phyloP scores from a whole-genome alignment of 2,888 invertebrate genomes.

The Apodemia duryi region DNA sequence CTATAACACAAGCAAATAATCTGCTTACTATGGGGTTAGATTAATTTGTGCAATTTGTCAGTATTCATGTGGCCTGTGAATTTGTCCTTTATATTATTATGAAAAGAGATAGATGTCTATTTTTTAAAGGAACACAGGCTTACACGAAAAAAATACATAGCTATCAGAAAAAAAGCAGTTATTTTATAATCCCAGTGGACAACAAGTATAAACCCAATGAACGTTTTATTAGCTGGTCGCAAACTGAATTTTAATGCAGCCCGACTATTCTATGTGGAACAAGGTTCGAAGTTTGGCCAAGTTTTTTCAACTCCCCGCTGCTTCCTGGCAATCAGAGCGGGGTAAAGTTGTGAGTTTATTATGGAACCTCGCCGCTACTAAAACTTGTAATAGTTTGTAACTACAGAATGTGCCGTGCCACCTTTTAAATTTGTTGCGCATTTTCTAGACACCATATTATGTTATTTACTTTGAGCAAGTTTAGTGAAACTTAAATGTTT shows the following conservation, averaged over 20 bases:
- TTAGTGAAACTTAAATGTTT: slow-evolving; percentile 4
- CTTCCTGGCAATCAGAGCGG: slow-evolving; percentile 28
- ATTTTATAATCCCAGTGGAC: background rate
- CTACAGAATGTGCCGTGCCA: slow-evolving; percentile 11
- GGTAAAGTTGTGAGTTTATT: slow-evolving; percentile 25
- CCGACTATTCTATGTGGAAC: slow-evolving; percentile 21
- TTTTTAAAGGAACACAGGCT: too few species aligned
- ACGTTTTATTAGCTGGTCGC: slow-evolving; percentile 54
- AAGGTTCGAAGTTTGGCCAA: slow-evolving; percentile 27
- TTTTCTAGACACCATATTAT: slow-evolving; percentile 14
- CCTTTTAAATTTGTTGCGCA: slow-evolving; percentile 12
- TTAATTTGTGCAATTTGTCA: too few species aligned
- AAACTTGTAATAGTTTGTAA: slow-evolving; percentile 18
- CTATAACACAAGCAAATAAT: too few species aligned
- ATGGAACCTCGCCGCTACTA: slow-evolving; percentile 18
- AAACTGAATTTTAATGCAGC: slow-evolving; percentile 68
- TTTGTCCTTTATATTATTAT: too few species aligned
- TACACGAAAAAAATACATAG: background rate
- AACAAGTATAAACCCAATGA: slow-evolving; percentile 31
- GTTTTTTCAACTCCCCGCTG: slow-evolving; percentile 26
- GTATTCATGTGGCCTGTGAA: too few species aligned
- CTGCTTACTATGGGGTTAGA: too few species aligned
- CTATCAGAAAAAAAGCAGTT: background rate
- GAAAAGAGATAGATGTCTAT: too few species aligned
- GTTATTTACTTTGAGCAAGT: slow-evolving; percentile 11